Percentiles rank a stretch among this genome's conserved stretches.
These are phyloP conservation scores for Eciton burchellii DNA, from an alignment of 1,140 invertebrate genomes.

Conservation along the genomic window DNA sequence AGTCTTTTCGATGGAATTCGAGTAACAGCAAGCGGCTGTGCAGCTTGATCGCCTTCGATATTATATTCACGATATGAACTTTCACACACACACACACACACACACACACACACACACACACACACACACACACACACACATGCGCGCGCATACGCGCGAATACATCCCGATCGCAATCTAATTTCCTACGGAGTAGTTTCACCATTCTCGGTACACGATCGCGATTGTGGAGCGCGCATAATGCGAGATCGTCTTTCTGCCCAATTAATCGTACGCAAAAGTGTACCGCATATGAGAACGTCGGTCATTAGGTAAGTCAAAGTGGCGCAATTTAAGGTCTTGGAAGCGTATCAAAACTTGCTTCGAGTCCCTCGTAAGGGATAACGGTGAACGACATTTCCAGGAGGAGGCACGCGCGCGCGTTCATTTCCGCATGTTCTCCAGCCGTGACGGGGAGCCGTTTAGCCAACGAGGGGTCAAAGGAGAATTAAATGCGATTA, in stretches of 20 bases:
- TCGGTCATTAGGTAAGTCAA: neutral
- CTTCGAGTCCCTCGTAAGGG: neutral
- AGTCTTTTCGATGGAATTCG: neutral
- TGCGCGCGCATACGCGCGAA: too few species aligned
- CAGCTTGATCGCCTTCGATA: neutral
- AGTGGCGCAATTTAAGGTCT: constrained; percentile 8
- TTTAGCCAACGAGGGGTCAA: neutral
- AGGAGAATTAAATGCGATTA: neutral
- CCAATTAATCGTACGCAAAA: constrained; percentile 50
- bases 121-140: constrained; percentile 10
- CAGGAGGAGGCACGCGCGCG: too few species aligned
- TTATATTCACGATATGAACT: constrained; percentile 42
- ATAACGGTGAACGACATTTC: neutral
- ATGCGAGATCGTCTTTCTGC: constrained; percentile 17
- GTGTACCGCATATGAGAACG: constrained; percentile 32
- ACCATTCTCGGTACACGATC: constrained; percentile 35
- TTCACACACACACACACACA: constrained; percentile 20
- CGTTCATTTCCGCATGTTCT: neutral
- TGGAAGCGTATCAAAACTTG: neutral
- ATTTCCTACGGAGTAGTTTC: constrained; percentile 24
- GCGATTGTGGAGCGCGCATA: constrained; percentile 9
- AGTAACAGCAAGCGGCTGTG: neutral
- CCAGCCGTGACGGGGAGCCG: neutral
- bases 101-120: neutral
- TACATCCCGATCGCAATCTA: constrained; percentile 27